Conservation (phyloP, 2,888 invertebrate species). For the Drosophila silvestris region DNA sequence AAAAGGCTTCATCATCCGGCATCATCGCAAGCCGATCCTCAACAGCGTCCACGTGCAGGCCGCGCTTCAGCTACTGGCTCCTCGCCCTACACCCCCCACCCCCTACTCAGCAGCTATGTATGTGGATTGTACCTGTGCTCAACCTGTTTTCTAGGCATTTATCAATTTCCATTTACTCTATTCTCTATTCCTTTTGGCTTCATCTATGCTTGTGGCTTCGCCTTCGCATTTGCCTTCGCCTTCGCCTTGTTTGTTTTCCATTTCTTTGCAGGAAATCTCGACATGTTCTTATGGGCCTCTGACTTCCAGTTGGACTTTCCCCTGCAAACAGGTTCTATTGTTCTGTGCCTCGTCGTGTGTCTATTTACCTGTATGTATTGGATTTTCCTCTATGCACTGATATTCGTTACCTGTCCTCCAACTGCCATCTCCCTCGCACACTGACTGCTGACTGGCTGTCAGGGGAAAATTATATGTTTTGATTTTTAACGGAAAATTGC, state of each 20-base stretch:
- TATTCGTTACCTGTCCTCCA: conserved; percentile 51
- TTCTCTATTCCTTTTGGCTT: conserved; percentile 28
- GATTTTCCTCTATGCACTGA: conserved; percentile 64
- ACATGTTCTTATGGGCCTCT: conserved; percentile 57
- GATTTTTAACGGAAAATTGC: conserved; percentile 77
- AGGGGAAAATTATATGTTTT: conserved; percentile 76
- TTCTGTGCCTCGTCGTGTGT: conserved; percentile 35
- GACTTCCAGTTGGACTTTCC: conserved; percentile 75
- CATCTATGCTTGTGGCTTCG: conserved; percentile 16
- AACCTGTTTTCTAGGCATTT: conserved; percentile 75
- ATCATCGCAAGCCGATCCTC: conserved; percentile 40
- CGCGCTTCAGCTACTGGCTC: conserved; percentile 71
- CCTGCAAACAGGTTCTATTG: conserved; percentile 77
- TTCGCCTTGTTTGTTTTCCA: conserved; percentile 65
- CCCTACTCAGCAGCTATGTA: conserved; percentile 4
- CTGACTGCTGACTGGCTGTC: conserved; percentile 10
- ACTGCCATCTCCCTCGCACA: conserved; percentile 38
- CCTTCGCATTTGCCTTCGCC: conserved; percentile 16
- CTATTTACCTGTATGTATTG: conserved; percentile 67
- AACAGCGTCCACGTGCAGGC: conserved; percentile 70
- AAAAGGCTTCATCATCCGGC: conserved; percentile 69
- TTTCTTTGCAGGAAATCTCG: conserved; percentile 75
- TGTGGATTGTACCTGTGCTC: conserved; percentile 66
- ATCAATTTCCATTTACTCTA: conserved; percentile 63
- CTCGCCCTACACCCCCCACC: conserved; percentile 17